Evolutionary conservation across 2,113 vertebrate species (phyloP).

Genomic region (Arothron firmamentum): DNA sequence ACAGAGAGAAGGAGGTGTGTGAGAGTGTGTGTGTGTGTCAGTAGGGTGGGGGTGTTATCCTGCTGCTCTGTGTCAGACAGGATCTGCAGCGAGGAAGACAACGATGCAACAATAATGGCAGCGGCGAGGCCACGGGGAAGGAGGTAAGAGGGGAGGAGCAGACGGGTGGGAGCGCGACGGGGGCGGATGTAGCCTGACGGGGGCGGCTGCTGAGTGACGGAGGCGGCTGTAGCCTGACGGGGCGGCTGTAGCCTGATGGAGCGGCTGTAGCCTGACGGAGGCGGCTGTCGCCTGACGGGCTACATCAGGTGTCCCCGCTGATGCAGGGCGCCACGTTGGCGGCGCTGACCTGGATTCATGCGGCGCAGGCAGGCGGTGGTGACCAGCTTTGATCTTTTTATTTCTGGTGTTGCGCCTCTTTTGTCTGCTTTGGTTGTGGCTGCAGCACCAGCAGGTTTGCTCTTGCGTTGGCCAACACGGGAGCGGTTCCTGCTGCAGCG

Average conservation of each 20-base stretch:
- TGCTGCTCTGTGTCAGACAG: slow-evolving; percentile 23
- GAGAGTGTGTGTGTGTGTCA: slow-evolving; percentile 6
- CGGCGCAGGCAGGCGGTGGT: not conserved
- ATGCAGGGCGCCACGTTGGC: slow-evolving; percentile 25
- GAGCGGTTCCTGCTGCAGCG: no score
- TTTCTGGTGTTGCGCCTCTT: not conserved
- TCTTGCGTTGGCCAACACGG: no score
- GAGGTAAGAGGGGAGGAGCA: slow-evolving; percentile 57
- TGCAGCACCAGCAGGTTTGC: no score
- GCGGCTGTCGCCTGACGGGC: not conserved
- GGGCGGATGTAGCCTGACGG: not conserved
- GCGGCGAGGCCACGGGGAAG: slow-evolving; percentile 44
- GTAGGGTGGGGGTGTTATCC: slow-evolving; percentile 22
- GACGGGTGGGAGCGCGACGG: not conserved
- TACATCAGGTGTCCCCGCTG: not conserved
- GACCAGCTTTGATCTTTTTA: not conserved
- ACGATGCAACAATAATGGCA: slow-evolving; percentile 54
- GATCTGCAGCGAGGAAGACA: slow-evolving; percentile 21
- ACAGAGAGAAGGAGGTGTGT: slow-evolving; percentile 47
- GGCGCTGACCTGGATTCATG: slow-evolving; percentile 21
- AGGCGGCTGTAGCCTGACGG: not conserved
- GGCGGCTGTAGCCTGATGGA: not conserved
- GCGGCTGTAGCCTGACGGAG: slow-evolving; percentile 33
- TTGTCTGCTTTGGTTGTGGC: no score
- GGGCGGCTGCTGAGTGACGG: slow-evolving; percentile 15